Conservation (phyloP, 2,797 vertebrate genomes). For the Notoglanidium macrostoma region DNA sequence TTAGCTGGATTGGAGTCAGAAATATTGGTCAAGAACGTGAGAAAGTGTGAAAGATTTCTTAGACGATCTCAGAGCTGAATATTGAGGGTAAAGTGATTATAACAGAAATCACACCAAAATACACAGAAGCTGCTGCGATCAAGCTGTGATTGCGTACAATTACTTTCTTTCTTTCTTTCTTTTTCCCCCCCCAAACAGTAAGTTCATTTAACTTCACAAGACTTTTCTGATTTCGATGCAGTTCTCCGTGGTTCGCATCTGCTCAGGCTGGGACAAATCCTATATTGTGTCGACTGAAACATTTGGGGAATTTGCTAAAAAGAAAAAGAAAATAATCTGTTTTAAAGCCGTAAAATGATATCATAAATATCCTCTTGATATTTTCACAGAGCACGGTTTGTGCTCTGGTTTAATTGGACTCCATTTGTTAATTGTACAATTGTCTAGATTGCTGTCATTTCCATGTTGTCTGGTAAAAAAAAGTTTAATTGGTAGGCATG, state of each 20-base stretch:
- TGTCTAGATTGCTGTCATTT: neutral
- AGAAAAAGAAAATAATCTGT: neutral
- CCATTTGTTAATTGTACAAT: neutral
- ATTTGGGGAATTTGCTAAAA: neutral
- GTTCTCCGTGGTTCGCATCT: neutral
- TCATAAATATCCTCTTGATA: too few species aligned
- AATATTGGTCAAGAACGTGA: neutral
- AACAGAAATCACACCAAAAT: neutral
- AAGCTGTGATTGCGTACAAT: neutral
- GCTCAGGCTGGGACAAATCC: too few species aligned
- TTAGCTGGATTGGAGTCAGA: neutral
- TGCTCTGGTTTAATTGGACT: neutral
- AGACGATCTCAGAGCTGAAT: neutral
- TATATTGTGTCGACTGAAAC: too few species aligned
- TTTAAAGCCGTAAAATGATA: neutral
- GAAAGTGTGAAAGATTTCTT: neutral
- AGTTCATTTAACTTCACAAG: neutral
- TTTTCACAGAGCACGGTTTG: neutral
- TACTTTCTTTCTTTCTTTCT: too few species aligned
- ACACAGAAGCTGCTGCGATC: neutral
- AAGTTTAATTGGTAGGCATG: too few species aligned
- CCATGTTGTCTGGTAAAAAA: neutral
- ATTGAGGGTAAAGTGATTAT: neutral
- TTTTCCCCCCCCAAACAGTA: too few species aligned
- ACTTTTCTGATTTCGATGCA: neutral